Percentiles rank a stretch among this genome's conserved stretches.
Evolutionary conservation across 2,797 vertebrate genomes (phyloP).

Genomic region (Semotilus atromaculatus): DNA sequence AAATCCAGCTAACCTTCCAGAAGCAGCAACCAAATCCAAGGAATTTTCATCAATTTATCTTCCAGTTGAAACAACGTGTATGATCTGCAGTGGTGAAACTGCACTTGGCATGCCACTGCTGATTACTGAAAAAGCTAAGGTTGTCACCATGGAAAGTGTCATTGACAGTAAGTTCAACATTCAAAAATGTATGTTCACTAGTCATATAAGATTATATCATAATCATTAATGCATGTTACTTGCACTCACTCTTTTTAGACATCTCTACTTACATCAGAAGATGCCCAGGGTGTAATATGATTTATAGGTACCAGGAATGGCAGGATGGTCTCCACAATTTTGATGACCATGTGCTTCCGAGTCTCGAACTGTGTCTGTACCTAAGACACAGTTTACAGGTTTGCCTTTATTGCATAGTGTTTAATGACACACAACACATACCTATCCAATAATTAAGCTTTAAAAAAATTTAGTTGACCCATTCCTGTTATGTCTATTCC

Average conservation of each 20-base stretch:
- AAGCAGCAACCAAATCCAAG: not conserved
- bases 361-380: no score
- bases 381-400: no score
- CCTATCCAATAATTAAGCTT: no score
- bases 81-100: not conserved
- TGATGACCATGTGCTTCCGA: no score
- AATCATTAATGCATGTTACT: not conserved
- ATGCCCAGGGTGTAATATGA: constrained; percentile 25
- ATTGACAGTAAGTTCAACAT: constrained; percentile 14
- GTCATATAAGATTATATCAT: not conserved
- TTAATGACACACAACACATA: no score
- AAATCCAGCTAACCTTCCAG: not conserved
- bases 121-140: constrained; percentile 2
- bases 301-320: constrained; percentile 32
- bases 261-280: constrained; percentile 12
- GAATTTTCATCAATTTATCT: constrained; percentile 6
- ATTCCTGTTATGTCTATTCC: no score
- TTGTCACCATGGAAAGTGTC: not conserved
- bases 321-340: constrained; percentile 38
- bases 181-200: no score
- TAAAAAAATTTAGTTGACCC: no score
- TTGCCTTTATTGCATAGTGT: no score
- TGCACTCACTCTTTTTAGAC: not conserved
- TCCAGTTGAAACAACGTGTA: constrained; percentile 10
- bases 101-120: not conserved